Evolutionary conservation across 2,113 vertebrate species (phyloP), one percentile per base, ranked within the genome.

Genomic region (Phalacrocorax pelagicus): DNA sequence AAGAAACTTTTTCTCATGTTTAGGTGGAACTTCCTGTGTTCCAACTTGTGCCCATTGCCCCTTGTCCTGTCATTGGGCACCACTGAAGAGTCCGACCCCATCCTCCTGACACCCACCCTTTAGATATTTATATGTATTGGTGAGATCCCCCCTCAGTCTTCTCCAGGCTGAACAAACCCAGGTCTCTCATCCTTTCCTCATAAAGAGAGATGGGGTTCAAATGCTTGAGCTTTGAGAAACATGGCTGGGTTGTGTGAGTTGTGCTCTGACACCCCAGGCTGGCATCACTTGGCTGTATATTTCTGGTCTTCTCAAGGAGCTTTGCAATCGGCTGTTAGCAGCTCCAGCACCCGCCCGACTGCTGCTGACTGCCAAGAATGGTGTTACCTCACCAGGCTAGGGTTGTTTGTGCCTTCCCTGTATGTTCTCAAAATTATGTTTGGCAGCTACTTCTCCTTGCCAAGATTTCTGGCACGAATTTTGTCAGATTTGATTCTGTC

Each of bases 201-300:
- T 46, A 46, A 44, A 46, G 44, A 46, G 44, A 46, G 44, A 46
- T 46, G 44, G 44, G 17, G 44, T 46, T 46, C 44, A 46, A 46
- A 15, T 46, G 44, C 3, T 59, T 20, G 40, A 24, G 6, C 22
- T 6, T 15, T 15, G 49, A 19, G 38, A 51, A 71, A 24, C 0
- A 5, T 0, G 2, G 5, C 13, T 15, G 40, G 1, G 5, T 6
- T 12, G 36, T 17, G 51, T 10, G 24, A 34, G 29, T 12, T 26
- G 46, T 59, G 65, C 32, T 34, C 5, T 26, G 24, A 18, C 20
- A 2, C 15, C 10, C 12, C 1, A 1, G 44, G 17, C 32, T 26
- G 34, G 22, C 32, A 4, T 49, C 0, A 0, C 32, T 21, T 23
- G 24, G 11, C 54, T 58, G 0, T 26, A 5, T 30, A 3, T 54